Evolutionary conservation across 2,888 invertebrate species (phyloP).

Genomic region (Acleris emargana): DNA sequence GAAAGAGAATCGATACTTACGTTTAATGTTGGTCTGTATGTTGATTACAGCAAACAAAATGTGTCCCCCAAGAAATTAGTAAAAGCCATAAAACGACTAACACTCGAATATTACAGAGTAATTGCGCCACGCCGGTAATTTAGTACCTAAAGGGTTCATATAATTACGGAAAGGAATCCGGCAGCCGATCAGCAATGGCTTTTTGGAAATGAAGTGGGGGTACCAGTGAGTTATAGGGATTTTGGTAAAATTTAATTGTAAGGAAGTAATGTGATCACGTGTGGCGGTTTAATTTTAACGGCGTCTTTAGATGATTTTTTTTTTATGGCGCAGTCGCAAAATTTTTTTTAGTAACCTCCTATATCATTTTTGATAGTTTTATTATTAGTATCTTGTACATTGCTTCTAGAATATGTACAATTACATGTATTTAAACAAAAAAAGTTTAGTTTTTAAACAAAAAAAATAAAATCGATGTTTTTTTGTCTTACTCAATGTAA

Average conservation of each 20-base stretch:
- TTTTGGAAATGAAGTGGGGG: conserved; percentile 45
- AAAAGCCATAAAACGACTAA: conserved; percentile 52
- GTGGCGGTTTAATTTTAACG: neutral
- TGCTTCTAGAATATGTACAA: too few relatives aligned
- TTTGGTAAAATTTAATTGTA: conserved; percentile 18
- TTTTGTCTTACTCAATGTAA: too few relatives aligned
- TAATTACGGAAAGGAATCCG: conserved; percentile 61
- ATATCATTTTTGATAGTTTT: too few relatives aligned
- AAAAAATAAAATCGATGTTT: too few relatives aligned
- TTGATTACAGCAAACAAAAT: conserved; percentile 30
- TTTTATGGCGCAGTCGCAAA: too few relatives aligned
- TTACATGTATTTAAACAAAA: too few relatives aligned
- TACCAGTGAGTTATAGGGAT: conserved; percentile 29
- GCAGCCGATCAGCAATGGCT: conserved; percentile 56
- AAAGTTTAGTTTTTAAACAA: too few relatives aligned
- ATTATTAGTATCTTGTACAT: too few relatives aligned
- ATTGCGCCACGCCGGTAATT: conserved; percentile 57
- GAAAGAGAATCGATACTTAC: too few relatives aligned
- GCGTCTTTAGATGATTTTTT: too few relatives aligned
- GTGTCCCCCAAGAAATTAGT: conserved; percentile 55
- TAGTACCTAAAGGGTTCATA: conserved; percentile 58
- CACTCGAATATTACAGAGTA: conserved; percentile 55
- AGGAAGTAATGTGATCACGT: neutral
- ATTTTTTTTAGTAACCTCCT: too few relatives aligned
- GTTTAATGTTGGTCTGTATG: neutral